Percentiles rank a stretch among this genome's conserved stretches.
Conservation (phyloP, 2,888 invertebrate genomes). For the Gryllus longicercus region DNA sequence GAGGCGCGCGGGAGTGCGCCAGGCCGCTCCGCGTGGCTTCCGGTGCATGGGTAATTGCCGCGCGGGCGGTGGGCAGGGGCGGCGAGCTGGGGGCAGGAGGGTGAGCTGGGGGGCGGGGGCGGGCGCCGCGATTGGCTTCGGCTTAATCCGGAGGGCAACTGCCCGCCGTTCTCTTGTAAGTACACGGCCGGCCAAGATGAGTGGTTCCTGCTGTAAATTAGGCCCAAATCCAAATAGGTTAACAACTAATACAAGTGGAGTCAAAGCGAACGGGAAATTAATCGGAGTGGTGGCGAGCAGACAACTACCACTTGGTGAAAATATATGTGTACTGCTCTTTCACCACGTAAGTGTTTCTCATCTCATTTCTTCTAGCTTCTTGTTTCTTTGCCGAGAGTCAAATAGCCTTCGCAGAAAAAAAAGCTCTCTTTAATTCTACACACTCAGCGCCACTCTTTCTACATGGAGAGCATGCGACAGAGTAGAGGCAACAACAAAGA, state of each 20-base stretch:
- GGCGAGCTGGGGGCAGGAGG: not conserved
- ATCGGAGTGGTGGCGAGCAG: not conserved
- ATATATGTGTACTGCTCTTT: not conserved
- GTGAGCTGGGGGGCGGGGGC: not conserved
- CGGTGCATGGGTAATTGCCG: not conserved
- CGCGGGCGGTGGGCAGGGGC: not conserved
- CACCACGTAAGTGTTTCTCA: not conserved
- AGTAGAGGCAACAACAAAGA: no score
- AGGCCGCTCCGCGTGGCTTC: not conserved
- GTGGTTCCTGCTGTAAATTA: conserved; percentile 8
- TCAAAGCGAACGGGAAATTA: not conserved
- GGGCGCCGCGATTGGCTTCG: not conserved
- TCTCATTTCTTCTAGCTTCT: not conserved
- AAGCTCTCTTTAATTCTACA: no score
- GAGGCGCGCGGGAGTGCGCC: not conserved
- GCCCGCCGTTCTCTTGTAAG: not conserved
- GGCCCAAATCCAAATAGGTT: conserved; percentile 17
- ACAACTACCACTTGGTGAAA: conserved; percentile 17
- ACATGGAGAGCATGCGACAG: no score
- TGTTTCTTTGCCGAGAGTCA: no score
- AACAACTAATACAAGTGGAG: not conserved
- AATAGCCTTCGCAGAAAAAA: no score
- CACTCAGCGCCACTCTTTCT: no score
- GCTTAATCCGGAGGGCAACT: not conserved
- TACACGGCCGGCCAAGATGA: not conserved